Evolutionary conservation across 1,140 invertebrate genomes (phyloP), one percentile per base, ranked within the genome.

Genomic region (Macrotrachela quadricornifera): DNA sequence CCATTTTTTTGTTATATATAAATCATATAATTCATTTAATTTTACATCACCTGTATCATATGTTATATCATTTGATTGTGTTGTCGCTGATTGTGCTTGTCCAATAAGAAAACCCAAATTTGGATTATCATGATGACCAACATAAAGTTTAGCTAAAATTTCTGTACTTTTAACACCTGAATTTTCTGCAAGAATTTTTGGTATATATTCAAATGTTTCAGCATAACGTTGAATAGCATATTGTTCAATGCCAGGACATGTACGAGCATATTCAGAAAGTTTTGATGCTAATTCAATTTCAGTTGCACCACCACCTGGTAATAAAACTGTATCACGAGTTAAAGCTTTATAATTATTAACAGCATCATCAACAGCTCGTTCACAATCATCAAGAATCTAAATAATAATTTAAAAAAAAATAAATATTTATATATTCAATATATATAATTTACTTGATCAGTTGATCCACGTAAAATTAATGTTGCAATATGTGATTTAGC

Each of bases 331-430:
- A 67, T 85, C 79, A 75, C 77, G 62, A 18, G 80, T 77, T 36
- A 90, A 69, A 45, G 79, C 81, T 68, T 97, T 99, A 70, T 87
- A 99, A 17, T 86, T 94, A 64, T 99, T 99, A 4, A 99, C 85
- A 59, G 87, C 94, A 76, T 99, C 94, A 71, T 97, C 88, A 60
- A 99, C 79, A 39, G 91, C 87, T 59, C 94, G 76, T 70, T 97
- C 94, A 63, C 97, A 83, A 61, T 99, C 94, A 71, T 99, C 94
- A 85, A 99, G 90, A 57, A 87, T 85, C 66, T 30, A 30, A 30
- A 30, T 30, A 30, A 30, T 4, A 30, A 4, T 4, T 30, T 30
- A 30, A 30, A 30, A 30, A 4, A 30, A 30, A 30, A 30, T 2
- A 30, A 30, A 30, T 30, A 2, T 30, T 2, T 4, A 4, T 4